A percentile compares a stretch with the other conserved stretches of the same genome.
Conservation (phyloP, 1,140 invertebrate genomes). For the Drosophila guanche region DNA sequence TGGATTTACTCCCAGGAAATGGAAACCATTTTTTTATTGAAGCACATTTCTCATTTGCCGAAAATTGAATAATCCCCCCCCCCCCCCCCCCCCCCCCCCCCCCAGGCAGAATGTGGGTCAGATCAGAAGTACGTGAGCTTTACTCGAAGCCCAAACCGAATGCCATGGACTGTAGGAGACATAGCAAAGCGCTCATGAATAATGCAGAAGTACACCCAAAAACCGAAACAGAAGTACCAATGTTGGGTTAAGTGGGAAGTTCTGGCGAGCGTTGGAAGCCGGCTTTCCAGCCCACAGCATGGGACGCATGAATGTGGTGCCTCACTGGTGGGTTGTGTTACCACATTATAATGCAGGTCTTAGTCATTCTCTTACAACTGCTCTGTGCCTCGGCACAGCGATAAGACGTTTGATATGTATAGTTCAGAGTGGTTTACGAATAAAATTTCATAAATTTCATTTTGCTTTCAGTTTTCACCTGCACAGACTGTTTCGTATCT, state of each 20-base stretch:
- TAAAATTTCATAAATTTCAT: background rate
- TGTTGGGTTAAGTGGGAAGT: too few species aligned
- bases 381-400: background rate
- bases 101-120: conserved; percentile 56
- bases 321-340: conserved; percentile 4
- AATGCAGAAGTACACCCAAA: conserved; percentile 45
- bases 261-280: too few species aligned
- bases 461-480: background rate
- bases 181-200: conserved; percentile 55
- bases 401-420: background rate
- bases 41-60: conserved; percentile 22
- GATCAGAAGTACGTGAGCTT: conserved; percentile 43
- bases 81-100: background rate
- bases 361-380: conserved; percentile 2
- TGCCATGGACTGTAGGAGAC: conserved; percentile 23
- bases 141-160: conserved; percentile 7
- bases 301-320: too few species aligned
- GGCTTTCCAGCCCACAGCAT: too few species aligned
- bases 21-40: conserved; percentile 16
- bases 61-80: conserved; percentile 63
- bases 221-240: conserved; percentile 8
- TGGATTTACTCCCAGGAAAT: conserved; percentile 45
- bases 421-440: background rate
- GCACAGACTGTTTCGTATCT: background rate
- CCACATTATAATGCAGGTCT: background rate